A percentile compares a stretch with the other conserved stretches of the same genome.
Conservation (phyloP, 2,113 vertebrate species). For the Falco punctatus region DNA sequence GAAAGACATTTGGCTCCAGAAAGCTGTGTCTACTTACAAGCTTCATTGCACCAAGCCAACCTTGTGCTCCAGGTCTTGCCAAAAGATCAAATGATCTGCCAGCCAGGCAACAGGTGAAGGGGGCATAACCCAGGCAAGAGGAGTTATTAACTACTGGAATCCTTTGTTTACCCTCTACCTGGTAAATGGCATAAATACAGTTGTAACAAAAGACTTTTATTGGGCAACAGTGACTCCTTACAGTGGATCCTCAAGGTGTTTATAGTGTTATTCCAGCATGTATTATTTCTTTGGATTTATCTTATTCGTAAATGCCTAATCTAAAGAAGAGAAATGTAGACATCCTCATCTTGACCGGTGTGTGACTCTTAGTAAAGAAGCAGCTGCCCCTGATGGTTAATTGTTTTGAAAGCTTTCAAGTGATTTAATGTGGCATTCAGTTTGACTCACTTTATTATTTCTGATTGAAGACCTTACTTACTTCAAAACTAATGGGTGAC, state of each 20-base stretch:
- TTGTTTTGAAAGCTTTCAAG: constrained; percentile 20
- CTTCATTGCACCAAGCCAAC: not conserved
- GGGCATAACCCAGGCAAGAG: not conserved
- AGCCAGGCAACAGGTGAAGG: not conserved
- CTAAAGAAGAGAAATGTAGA: not conserved
- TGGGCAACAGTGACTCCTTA: not conserved
- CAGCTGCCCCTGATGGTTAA: constrained; percentile 50
- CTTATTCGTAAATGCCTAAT: not conserved
- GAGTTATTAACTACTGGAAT: not conserved
- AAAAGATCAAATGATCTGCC: not conserved
- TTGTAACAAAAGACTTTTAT: not conserved
- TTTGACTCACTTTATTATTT: constrained; percentile 53
- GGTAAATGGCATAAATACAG: not conserved
- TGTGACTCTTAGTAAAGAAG: constrained; percentile 36
- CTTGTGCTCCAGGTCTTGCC: not conserved
- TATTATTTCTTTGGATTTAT: not conserved
- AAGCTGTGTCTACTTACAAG: not conserved
- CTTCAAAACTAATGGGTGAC: constrained; percentile 56
- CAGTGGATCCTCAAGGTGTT: not conserved
- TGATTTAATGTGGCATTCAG: constrained; percentile 33
- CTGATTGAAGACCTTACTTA: constrained; percentile 47
- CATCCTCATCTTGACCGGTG: not conserved
- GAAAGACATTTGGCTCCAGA: not conserved
- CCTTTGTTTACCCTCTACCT: not conserved
- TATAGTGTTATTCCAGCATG: not conserved